Evolutionary conservation across 2,888 invertebrate species (phyloP).

Genomic region (Tipula confusa): DNA sequence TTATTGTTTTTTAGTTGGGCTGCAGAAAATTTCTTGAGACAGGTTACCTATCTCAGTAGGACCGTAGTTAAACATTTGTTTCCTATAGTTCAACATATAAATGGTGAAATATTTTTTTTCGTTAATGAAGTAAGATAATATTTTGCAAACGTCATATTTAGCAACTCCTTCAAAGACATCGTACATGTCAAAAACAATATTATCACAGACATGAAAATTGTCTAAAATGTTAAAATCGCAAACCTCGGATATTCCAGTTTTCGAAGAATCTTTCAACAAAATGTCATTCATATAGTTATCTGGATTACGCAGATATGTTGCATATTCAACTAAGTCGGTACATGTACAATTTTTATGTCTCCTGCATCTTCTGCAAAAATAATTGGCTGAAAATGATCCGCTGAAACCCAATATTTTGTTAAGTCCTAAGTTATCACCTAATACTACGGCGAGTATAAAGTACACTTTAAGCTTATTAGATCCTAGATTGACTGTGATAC

Average conservation of each 20-base stretch:
- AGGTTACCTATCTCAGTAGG: background rate
- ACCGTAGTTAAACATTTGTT: too few species aligned
- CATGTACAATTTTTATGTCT: background rate
- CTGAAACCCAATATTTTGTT: background rate
- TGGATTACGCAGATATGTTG: background rate
- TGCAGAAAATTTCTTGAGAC: too few species aligned
- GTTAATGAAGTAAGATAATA: background rate
- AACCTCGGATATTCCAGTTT: background rate
- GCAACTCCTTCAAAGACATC: background rate
- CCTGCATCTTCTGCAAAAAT: background rate
- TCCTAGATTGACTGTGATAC: background rate
- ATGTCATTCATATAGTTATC: too few species aligned
- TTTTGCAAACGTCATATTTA: background rate
- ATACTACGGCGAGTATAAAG: background rate
- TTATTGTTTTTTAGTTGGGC: too few species aligned
- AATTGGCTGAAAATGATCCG: background rate
- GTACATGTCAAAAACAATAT: conserved; percentile 13
- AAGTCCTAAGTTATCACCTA: background rate
- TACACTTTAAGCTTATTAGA: background rate
- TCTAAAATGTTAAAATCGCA: background rate
- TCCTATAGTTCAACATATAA: background rate
- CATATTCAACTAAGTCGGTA: background rate
- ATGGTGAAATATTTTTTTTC: background rate
- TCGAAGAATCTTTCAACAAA: background rate
- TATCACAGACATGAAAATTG: too few species aligned